Conservation (phyloP, 2,113 vertebrate species). For the Lathamus discolor region DNA sequence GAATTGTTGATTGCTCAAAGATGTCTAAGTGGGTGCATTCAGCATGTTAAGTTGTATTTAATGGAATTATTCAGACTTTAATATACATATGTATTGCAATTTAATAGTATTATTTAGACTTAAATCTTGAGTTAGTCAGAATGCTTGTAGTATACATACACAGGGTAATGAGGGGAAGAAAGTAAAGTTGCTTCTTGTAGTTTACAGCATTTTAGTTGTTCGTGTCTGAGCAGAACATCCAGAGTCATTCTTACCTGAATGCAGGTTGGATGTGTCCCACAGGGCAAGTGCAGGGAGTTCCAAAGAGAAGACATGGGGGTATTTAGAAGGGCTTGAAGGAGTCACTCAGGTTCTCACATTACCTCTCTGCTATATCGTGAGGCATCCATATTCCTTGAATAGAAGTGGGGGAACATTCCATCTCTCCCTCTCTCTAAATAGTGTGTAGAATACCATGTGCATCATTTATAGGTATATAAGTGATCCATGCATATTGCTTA, state of each 20-base stretch:
- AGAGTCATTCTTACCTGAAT: background rate
- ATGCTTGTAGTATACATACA: background rate
- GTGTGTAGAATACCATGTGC: conserved; percentile 55
- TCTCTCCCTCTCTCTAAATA: conserved; percentile 62
- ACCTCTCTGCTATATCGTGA: conserved; percentile 57
- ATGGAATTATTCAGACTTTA: background rate
- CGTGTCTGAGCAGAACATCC: background rate
- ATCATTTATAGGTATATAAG: conserved; percentile 44
- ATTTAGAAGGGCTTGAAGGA: conserved; percentile 31
- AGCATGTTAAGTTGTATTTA: background rate
- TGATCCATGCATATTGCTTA: background rate
- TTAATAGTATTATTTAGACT: background rate
- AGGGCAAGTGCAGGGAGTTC: background rate
- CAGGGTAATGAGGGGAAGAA: background rate
- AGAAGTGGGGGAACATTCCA: conserved; percentile 64
- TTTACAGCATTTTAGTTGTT: background rate
- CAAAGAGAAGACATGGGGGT: background rate
- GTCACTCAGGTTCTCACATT: conserved; percentile 40
- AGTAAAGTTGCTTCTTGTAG: background rate
- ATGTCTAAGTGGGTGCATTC: background rate
- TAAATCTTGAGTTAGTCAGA: background rate
- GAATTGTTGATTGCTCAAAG: conserved; percentile 57
- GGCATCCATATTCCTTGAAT: conserved; percentile 64
- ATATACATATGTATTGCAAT: background rate
- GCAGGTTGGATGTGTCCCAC: background rate